Conservation (phyloP, 1,140 invertebrate genomes). For the Neodiprion pinetum region DNA sequence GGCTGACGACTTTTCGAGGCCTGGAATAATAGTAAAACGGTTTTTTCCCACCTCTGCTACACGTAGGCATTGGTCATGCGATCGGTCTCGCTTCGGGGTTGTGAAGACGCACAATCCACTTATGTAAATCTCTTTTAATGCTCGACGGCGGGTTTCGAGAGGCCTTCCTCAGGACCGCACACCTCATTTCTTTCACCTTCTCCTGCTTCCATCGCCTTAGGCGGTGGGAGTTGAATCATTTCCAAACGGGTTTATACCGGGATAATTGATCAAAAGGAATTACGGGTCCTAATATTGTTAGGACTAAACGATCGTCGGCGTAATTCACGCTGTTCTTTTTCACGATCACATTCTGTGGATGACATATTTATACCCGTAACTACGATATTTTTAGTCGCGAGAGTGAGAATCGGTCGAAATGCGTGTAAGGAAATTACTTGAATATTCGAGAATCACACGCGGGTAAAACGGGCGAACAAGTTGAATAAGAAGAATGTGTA, state of each 20-base stretch:
- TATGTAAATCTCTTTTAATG: conserved; percentile 41
- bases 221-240: neutral
- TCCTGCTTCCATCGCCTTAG: too few relatives aligned
- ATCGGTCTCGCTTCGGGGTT: too few relatives aligned
- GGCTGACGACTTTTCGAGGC: neutral
- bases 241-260: neutral
- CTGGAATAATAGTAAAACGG: neutral
- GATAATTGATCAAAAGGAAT: conserved; percentile 4
- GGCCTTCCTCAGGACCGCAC: neutral
- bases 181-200: neutral
- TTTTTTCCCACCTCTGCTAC: too few relatives aligned
- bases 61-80: neutral
- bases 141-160: conserved; percentile 20
- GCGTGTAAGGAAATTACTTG: too few relatives aligned
- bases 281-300: neutral
- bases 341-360: too few relatives aligned
- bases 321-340: too few relatives aligned
- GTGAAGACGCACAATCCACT: conserved; percentile 22
- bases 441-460: too few relatives aligned
- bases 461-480: too few relatives aligned
- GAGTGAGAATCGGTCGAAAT: too few relatives aligned
- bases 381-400: too few relatives aligned
- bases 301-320: neutral
- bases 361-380: too few relatives aligned
- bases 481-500: too few relatives aligned